Conservation (phyloP, 2,113 vertebrate species). For the Pterocles orientalis region DNA sequence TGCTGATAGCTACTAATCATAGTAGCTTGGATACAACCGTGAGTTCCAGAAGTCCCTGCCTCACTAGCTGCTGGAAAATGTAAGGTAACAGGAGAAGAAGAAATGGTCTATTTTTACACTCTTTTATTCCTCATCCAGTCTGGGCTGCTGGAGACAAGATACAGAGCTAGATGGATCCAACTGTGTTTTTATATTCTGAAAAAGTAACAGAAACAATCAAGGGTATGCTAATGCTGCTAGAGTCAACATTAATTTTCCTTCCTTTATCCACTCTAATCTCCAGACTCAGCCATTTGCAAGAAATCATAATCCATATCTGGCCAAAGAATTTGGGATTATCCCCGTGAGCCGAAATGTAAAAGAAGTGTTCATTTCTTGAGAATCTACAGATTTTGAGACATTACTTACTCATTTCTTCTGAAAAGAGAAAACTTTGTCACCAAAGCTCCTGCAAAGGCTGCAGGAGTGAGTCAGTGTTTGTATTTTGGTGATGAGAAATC, state of each 20-base stretch:
- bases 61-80: not conserved
- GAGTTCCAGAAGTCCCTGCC: not conserved
- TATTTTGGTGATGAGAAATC: not conserved
- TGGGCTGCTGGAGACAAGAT: not conserved
- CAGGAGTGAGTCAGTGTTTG: not conserved
- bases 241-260: constrained; percentile 11
- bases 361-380: not conserved
- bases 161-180: not conserved
- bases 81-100: not conserved
- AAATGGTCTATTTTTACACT: not conserved
- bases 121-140: not conserved
- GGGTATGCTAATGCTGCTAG: not conserved
- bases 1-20: not conserved
- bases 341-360: not conserved
- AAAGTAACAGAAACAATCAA: not conserved
- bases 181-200: not conserved
- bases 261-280: constrained; percentile 19
- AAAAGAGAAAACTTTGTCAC: not conserved
- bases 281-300: not conserved
- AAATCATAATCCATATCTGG: constrained; percentile 9
- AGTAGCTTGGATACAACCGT: not conserved
- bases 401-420: not conserved
- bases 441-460: not conserved
- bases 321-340: constrained; percentile 1
- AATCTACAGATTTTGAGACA: not conserved